phyloP scores from a whole-genome alignment of 1,140 invertebrate genomes.

The Platorchestia sp. region DNA sequence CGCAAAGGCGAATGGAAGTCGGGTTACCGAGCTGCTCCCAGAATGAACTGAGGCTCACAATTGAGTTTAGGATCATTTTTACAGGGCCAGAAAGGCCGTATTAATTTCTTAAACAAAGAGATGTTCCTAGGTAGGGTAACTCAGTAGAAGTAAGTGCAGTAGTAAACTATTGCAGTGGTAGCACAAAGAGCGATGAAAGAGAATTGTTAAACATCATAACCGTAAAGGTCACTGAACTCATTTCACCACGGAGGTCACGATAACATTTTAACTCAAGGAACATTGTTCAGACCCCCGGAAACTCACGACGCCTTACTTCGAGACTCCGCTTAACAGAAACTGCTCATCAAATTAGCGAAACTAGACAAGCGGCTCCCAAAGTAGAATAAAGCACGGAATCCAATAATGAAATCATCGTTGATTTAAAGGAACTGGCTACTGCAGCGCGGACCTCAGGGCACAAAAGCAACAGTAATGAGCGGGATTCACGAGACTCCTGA shows the following conservation, averaged over 20 bases:
- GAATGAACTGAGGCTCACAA: neutral
- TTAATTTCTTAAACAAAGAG: constrained; percentile 2
- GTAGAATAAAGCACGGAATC: neutral
- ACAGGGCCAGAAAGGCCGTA: neutral
- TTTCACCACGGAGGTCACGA: neutral
- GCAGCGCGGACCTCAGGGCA: neutral
- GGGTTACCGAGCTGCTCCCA: constrained; percentile 3
- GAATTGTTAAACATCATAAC: neutral
- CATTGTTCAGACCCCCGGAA: neutral
- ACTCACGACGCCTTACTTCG: neutral
- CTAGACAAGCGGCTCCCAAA: neutral
- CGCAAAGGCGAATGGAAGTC: constrained; percentile 28
- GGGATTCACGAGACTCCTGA: neutral
- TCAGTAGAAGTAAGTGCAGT: neutral
- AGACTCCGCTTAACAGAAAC: neutral
- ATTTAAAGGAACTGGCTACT: neutral
- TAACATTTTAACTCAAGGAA: neutral
- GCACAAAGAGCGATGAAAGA: neutral
- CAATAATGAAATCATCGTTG: neutral
- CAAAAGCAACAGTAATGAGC: neutral
- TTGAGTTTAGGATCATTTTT: neutral
- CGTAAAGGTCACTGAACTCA: neutral
- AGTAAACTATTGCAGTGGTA: neutral
- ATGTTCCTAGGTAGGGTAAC: neutral
- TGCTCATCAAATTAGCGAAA: constrained; percentile 1